These are phyloP conservation scores for Dromius quadrimaculatus DNA, from an alignment of 2,888 invertebrate species.

Conservation along the genomic window DNA sequence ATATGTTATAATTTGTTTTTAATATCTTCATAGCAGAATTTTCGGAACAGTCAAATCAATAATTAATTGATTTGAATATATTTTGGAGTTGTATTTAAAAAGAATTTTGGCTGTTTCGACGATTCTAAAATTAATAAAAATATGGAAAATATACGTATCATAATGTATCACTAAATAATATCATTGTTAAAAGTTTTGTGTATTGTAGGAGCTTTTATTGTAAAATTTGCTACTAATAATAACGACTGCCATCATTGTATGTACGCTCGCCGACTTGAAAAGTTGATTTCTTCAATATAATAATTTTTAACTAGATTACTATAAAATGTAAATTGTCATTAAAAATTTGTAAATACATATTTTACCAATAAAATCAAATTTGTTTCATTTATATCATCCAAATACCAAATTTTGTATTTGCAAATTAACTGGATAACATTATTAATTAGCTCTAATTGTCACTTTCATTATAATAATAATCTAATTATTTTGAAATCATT, in stretches of 20 bases:
- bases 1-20: no score
- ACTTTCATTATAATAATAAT: not conserved
- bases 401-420: not conserved
- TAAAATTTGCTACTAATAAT: constrained; percentile 26
- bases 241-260: constrained; percentile 40
- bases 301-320: constrained; percentile 11
- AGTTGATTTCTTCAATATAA: constrained; percentile 3
- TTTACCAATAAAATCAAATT: constrained; percentile 29
- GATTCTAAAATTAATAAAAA: no score
- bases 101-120: no score
- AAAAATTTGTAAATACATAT: constrained; percentile 40
- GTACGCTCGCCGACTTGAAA: constrained; percentile 37
- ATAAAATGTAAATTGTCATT: constrained; percentile 18
- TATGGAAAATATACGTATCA: constrained; percentile 43
- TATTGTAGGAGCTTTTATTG: constrained; percentile 41
- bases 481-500: not conserved
- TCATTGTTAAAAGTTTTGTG: constrained; percentile 34
- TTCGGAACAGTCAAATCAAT: no score
- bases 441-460: not conserved
- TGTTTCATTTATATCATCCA: not conserved
- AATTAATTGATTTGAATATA: no score
- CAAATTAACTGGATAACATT: not conserved
- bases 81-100: no score
- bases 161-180: constrained; percentile 38
- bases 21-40: no score